These are phyloP conservation scores for Gadus chalcogrammus DNA, from an alignment of 2,113 vertebrate genomes.

Conservation along the genomic window DNA sequence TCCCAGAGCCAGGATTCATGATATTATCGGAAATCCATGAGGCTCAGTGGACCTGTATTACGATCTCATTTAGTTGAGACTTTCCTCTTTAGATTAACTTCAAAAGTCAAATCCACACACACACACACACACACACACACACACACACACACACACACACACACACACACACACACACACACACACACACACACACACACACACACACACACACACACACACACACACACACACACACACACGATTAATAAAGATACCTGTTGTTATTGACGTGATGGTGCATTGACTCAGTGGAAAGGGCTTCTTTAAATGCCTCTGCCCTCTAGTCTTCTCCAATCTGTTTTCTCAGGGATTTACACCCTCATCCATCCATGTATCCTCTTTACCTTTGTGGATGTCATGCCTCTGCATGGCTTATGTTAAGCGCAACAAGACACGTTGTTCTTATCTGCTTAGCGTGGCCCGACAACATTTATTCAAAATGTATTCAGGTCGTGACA, in stretches of 20 bases:
- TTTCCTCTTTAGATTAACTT: conserved; percentile 28
- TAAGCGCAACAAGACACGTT: too few species aligned
- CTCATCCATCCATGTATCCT: not conserved
- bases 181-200: too few species aligned
- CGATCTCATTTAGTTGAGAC: conserved; percentile 33
- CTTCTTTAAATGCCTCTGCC: not conserved
- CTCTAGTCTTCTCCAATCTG: not conserved
- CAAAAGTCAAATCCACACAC: conserved; percentile 18
- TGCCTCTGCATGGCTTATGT: too few species aligned
- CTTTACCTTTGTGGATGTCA: not conserved
- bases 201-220: too few species aligned
- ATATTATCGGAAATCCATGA: conserved; percentile 46
- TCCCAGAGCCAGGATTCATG: conserved; percentile 6
- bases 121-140: too few species aligned
- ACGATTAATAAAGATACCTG: conserved; percentile 6
- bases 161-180: too few species aligned
- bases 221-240: too few species aligned
- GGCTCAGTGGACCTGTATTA: conserved; percentile 16
- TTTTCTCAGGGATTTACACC: too few species aligned
- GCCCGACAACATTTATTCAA: too few species aligned
- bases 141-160: too few species aligned
- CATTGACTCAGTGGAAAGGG: conserved; percentile 1
- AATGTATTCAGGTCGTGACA: too few species aligned
- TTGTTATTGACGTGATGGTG: conserved; percentile 22
- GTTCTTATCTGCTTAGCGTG: too few species aligned